A percentile compares a stretch with the other conserved stretches of the same genome.
Evolutionary conservation across 2,888 invertebrate genomes (phyloP).

Genomic region (Cantharis nigra): DNA sequence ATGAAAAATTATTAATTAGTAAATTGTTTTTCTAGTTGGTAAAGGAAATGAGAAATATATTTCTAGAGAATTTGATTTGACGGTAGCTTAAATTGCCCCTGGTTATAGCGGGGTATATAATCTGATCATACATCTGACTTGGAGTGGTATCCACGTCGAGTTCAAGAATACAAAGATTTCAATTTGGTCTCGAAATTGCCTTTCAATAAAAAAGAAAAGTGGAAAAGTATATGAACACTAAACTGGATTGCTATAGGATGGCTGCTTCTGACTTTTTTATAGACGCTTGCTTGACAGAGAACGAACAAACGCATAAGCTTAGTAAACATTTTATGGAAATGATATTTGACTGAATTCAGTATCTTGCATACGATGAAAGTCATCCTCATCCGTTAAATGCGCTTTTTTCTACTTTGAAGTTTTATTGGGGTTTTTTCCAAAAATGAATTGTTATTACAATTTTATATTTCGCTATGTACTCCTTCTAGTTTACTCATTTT

Average conservation of each 20-base stretch:
- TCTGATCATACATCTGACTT: conserved; percentile 56
- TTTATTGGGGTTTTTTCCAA: neutral
- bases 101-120: conserved; percentile 50
- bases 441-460: conserved; percentile 1
- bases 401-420: conserved; percentile 4
- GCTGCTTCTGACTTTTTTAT: conserved; percentile 31
- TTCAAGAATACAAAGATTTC: conserved; percentile 57
- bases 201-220: conserved; percentile 54
- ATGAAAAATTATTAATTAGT: conserved; percentile 1
- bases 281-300: conserved; percentile 24
- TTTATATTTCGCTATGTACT: neutral
- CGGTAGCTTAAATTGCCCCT: conserved; percentile 31
- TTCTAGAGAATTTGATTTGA: conserved; percentile 38
- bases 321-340: conserved; percentile 29
- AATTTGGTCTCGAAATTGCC: conserved; percentile 56
- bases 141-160: conserved; percentile 53
- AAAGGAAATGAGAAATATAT: conserved; percentile 18
- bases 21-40: conserved; percentile 5
- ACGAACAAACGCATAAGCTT: conserved; percentile 21
- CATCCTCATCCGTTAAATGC: conserved; percentile 4
- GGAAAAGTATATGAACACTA: conserved; percentile 55
- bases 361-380: conserved; percentile 16
- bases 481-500: neutral
- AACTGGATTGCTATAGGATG: conserved; percentile 46
- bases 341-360: conserved; percentile 26